Conservation (phyloP, 2,888 invertebrate species). For the Oasisia sp. region DNA sequence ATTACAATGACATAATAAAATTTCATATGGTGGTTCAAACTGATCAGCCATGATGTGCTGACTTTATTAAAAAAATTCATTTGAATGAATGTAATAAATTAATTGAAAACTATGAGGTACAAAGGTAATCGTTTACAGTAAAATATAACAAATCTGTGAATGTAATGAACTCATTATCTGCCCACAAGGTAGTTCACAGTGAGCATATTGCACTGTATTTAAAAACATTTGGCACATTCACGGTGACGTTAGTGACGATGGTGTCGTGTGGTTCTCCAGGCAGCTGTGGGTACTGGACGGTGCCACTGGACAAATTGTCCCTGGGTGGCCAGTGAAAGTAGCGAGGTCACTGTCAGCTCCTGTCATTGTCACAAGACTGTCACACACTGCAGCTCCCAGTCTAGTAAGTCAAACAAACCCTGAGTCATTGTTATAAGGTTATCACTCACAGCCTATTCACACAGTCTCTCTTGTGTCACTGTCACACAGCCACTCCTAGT, state of each 20-base stretch:
- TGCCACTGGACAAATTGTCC: slow-evolving; percentile 22
- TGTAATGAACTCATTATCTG: too few species aligned
- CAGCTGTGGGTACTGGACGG: slow-evolving; percentile 31
- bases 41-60: too few species aligned
- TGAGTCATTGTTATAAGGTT: not conserved
- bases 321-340: slow-evolving; percentile 30
- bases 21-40: too few species aligned
- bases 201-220: too few species aligned
- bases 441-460: not conserved
- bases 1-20: too few species aligned
- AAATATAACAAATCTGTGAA: too few species aligned
- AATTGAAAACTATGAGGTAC: too few species aligned
- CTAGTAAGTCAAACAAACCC: too few species aligned
- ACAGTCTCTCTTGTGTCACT: not conserved
- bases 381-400: not conserved
- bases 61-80: too few species aligned
- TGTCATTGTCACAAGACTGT: slow-evolving; percentile 22
- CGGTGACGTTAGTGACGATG: not conserved
- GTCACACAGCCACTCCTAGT: not conserved
- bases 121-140: too few species aligned
- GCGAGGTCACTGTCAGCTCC: slow-evolving; percentile 13
- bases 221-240: not conserved
- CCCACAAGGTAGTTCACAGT: too few species aligned
- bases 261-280: slow-evolving; percentile 18
- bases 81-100: too few species aligned